Base-by-base conservation (phyloP, 2,888 invertebrate genomes). In the Aphidius colemani region DNA sequence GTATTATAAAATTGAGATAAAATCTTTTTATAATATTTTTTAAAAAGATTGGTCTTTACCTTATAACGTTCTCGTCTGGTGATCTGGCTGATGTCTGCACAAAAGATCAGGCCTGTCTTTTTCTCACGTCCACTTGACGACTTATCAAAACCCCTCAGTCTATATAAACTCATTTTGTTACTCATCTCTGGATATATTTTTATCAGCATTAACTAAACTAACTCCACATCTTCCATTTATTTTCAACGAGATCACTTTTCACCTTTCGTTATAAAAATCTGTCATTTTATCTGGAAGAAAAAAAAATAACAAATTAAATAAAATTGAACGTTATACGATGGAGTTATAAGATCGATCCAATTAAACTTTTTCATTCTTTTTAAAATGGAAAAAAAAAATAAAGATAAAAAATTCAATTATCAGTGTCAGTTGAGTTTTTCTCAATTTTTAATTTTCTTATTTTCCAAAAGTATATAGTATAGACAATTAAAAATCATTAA, bases 281-380 rank as follows among this genome's bases (percentile, higher is more conserved):
- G 7, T 44, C 30, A 30, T 43, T 13, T n/a, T n/a, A 40, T 7
- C 6, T 11, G 8, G 45, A 44, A 44, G 18, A 18, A 18, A 7
- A 44, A 13, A 7, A 43, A 56, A 56, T 13, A 43, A 51, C 3
- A 41, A 53, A 40, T 30, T 30, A 30, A 30, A 30, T 30, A 30
- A 30, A 30, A 30, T 30, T 30, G 30, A 30, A 30, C 5, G 30
- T 30, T 30, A 30, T 30, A 30, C 30, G 30, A 30, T 30, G 5
- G 55, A 44, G 55, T 7, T 6, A 13, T 30, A 11, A 7, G 44
- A 30, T 53, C 53, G 41, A 57, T 57, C 56, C 56, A 57, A 57
- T 57, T 57, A 57, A 57, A 57, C 56, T 57, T 57, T 57, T 10
- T 30, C 30, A 57, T 45, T 7, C 56, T 6, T 30, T 46, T 46